These are phyloP conservation scores for Burhinus bistriatus DNA, from an alignment of 2,113 vertebrate species.

Conservation along the genomic window DNA sequence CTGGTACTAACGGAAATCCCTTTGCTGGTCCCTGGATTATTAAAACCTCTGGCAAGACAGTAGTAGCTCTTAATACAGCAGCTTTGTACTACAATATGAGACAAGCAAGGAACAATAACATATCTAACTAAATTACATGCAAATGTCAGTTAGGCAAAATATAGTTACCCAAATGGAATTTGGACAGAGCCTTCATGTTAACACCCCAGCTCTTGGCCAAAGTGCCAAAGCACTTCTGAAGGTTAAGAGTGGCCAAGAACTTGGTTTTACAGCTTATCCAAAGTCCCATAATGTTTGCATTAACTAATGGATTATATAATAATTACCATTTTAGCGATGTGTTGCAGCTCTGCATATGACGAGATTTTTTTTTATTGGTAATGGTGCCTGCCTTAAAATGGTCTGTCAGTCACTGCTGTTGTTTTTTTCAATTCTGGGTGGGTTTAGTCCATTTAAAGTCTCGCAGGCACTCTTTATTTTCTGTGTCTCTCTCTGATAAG, in stretches of 20 bases:
- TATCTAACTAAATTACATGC: not conserved
- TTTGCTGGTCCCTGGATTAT: not conserved
- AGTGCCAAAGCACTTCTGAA: not conserved
- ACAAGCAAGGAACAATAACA: not conserved
- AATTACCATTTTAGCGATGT: not conserved
- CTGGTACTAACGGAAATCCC: not conserved
- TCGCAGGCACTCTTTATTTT: not conserved
- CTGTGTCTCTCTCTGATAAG: not conserved
- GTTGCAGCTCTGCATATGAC: not conserved
- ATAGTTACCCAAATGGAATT: not conserved
- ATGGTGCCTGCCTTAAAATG: not conserved
- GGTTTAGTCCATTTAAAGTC: not conserved
- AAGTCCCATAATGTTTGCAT: not conserved
- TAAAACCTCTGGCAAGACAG: not conserved
- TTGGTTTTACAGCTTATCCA: constrained; percentile 5
- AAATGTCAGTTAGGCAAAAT: constrained; percentile 17
- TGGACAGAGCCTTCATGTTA: not conserved
- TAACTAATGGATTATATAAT: not conserved
- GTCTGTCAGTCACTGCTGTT: not conserved
- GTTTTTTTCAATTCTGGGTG: not conserved
- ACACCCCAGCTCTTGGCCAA: not conserved
- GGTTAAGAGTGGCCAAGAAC: not conserved
- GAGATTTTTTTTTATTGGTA: not conserved
- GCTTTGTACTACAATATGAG: not conserved
- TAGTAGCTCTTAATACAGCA: not conserved